Evolutionary conservation across 2,797 vertebrate species (phyloP).

Genomic region (Anableps anableps): DNA sequence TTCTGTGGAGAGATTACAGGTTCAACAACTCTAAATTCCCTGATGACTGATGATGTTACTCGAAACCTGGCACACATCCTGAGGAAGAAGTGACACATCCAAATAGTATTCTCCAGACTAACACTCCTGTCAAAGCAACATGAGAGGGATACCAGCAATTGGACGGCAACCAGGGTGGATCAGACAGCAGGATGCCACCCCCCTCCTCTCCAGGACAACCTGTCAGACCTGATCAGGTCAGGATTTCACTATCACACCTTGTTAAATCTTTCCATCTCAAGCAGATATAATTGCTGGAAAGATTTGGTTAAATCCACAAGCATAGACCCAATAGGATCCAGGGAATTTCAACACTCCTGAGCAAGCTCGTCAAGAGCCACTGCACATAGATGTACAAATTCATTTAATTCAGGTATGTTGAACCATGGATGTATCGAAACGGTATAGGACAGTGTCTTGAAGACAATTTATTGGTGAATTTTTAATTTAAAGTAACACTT

Average conservation of each 20-base stretch:
- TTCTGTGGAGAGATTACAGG: neutral
- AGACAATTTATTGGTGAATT: neutral
- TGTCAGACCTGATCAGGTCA: conserved; percentile 66
- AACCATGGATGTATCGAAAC: no score
- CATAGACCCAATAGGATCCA: neutral
- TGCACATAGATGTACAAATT: no score
- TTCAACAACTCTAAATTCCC: conserved; percentile 39
- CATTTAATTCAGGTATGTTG: no score
- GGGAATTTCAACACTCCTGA: no score
- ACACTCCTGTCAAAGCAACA: conserved; percentile 24
- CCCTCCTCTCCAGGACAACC: conserved; percentile 24
- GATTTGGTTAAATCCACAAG: conserved; percentile 1
- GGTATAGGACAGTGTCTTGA: no score
- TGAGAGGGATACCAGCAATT: conserved; percentile 18
- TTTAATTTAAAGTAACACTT: neutral
- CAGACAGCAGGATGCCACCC: conserved; percentile 49
- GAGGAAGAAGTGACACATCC: conserved; percentile 11
- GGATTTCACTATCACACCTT: conserved; percentile 38
- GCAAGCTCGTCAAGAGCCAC: no score
- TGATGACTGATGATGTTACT: neutral
- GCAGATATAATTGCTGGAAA: neutral
- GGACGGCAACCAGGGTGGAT: conserved; percentile 42
- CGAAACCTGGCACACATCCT: neutral
- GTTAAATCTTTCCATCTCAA: conserved; percentile 18
- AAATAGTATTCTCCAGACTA: neutral